Percentiles rank a stretch among this genome's conserved stretches.
phyloP scores from a whole-genome alignment of 2,113 vertebrate species.

The Platysteira castanea region DNA sequence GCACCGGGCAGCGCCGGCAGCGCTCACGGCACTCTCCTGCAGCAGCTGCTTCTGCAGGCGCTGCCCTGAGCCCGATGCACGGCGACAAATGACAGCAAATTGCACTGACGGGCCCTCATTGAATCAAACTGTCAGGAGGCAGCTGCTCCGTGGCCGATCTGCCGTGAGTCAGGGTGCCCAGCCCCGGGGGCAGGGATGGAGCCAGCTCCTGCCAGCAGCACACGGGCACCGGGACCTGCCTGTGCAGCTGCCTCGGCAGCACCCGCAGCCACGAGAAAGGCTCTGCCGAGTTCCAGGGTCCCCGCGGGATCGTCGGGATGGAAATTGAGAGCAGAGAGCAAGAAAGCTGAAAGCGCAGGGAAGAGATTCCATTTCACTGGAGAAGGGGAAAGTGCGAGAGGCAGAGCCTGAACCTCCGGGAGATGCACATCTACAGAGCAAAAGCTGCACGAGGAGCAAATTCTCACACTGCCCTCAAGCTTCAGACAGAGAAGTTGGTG shows the following conservation, averaged over 20 bases:
- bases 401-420: background rate
- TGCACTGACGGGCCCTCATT: background rate
- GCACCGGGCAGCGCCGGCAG: background rate
- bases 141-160: background rate
- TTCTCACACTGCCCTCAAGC: background rate
- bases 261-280: accelerated
- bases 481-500: background rate
- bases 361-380: background rate
- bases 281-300: background rate
- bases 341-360: background rate
- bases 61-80: background rate
- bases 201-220: background rate
- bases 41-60: background rate
- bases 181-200: background rate
- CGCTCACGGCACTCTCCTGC: background rate
- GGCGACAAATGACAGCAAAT: background rate
- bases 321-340: background rate
- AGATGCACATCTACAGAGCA: background rate
- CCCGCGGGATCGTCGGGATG: background rate
- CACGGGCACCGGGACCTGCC: background rate
- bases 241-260: background rate
- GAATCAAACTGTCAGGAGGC: background rate
- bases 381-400: background rate
- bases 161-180: background rate
- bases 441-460: background rate